A percentile compares a stretch with the other conserved stretches of the same genome.
These are phyloP conservation scores for Drosophila malerkotliana DNA, from an alignment of 1,140 invertebrate species.

Conservation along the genomic window DNA sequence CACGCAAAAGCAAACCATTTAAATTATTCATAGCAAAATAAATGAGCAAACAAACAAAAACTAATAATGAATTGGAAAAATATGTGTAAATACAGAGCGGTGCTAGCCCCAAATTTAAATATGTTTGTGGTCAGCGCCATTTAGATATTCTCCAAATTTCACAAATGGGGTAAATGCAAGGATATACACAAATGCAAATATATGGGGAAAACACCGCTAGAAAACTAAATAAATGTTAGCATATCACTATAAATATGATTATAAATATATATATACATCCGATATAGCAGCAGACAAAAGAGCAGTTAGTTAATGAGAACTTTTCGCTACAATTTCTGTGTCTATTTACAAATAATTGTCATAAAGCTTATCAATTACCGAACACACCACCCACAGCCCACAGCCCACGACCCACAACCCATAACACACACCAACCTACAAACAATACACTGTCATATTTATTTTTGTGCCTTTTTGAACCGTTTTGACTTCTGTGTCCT, in stretches of 20 bases:
- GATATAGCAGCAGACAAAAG: slow-evolving; percentile 44
- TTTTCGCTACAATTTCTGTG: slow-evolving; percentile 76
- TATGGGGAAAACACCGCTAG: slow-evolving; percentile 15
- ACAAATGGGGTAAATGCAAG: slow-evolving; percentile 13
- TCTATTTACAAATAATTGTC: slow-evolving; percentile 76
- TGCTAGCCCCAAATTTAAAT: slow-evolving; percentile 11
- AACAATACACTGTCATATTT: slow-evolving; percentile 30
- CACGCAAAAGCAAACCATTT: slow-evolving; percentile 50
- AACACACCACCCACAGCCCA: slow-evolving; percentile 22
- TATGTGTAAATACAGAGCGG: slow-evolving; percentile 44
- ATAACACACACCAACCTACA: slow-evolving; percentile 14
- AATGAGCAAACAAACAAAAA: slow-evolving; percentile 15
- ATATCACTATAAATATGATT: slow-evolving; percentile 67
- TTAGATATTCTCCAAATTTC: slow-evolving; percentile 21
- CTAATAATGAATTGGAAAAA: slow-evolving; percentile 19
- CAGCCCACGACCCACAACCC: slow-evolving; percentile 12
- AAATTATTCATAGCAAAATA: slow-evolving; percentile 24
- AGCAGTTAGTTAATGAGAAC: slow-evolving; percentile 61
- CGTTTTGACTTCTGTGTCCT: slow-evolving; percentile 30
- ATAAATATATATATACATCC: slow-evolving; percentile 46
- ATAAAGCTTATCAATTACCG: slow-evolving; percentile 43
- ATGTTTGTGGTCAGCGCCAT: slow-evolving; percentile 5
- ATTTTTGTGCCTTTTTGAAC: slow-evolving; percentile 29
- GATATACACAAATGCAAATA: background rate
- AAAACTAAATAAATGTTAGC: slow-evolving; percentile 69